Percentiles rank a stretch among this genome's conserved stretches.
These are phyloP conservation scores for Tipula confusa DNA, from an alignment of 2,888 invertebrate genomes.

Conservation along the genomic window DNA sequence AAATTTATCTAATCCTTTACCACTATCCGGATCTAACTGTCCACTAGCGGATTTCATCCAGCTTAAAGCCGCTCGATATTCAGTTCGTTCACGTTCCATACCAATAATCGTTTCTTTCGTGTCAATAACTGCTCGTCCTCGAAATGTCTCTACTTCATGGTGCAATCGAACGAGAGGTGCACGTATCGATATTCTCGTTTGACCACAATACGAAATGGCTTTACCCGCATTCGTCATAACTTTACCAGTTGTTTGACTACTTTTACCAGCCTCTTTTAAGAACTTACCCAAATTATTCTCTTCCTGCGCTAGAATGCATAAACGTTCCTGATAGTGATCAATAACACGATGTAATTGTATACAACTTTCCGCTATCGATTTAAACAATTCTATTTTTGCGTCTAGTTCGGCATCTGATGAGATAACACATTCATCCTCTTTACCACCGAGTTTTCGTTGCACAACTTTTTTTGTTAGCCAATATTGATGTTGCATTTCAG, in stretches of 20 bases:
- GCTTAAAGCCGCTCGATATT: conserved; percentile 89
- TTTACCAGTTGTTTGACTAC: conserved; percentile 79
- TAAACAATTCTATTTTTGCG: conserved; percentile 89
- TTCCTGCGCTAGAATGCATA: conserved; percentile 90
- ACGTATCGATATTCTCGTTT: conserved; percentile 83
- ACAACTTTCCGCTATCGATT: conserved; percentile 88
- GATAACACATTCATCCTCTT: conserved; percentile 95
- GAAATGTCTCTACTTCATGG: conserved; percentile 96
- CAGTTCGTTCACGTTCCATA: conserved; percentile 93
- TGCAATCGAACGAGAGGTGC: conserved; percentile 83
- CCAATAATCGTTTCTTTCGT: conserved; percentile 83
- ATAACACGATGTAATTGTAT: conserved; percentile 80
- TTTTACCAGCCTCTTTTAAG: conserved; percentile 87
- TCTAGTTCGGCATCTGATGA: conserved; percentile 96
- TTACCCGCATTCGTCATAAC: conserved; percentile 80
- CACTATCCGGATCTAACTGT: conserved; percentile 94
- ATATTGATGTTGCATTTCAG: conserved; percentile 88
- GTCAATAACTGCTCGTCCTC: conserved; percentile 89
- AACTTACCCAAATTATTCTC: conserved; percentile 93
- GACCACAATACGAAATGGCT: conserved; percentile 83
- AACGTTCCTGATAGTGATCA: conserved; percentile 88
- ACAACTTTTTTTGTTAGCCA: conserved; percentile 98
- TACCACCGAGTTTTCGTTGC: conserved; percentile 86
- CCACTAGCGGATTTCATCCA: conserved; percentile 99
- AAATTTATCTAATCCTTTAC: conserved; percentile 91